Evolutionary conservation across 2,113 vertebrate genomes (phyloP).

Genomic region (Cyphomyrus plagiostoma): DNA sequence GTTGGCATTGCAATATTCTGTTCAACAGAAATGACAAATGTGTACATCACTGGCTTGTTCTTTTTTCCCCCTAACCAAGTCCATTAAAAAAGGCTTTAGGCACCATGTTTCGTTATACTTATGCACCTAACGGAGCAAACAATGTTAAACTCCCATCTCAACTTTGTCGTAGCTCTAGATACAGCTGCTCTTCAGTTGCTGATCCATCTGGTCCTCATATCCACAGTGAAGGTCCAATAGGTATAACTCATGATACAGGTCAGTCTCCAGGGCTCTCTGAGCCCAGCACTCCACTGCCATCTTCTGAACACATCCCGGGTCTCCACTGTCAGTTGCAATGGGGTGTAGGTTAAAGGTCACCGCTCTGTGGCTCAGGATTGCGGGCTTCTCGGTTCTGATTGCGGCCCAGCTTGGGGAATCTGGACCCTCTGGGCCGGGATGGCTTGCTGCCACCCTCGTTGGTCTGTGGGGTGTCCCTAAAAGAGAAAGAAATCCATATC

Average conservation of each 20-base stretch:
- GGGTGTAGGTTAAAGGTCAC: slow-evolving; percentile 75
- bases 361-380: slow-evolving; percentile 87
- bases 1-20: slow-evolving; percentile 41
- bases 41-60: slow-evolving; percentile 16
- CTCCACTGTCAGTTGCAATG: background rate
- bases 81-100: slow-evolving; percentile 53
- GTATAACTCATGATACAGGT: slow-evolving; percentile 10
- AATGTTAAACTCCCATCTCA: slow-evolving; percentile 27
- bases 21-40: slow-evolving; percentile 20
- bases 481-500: slow-evolving; percentile 26
- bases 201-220: slow-evolving; percentile 20
- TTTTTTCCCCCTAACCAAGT: slow-evolving; percentile 35
- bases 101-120: slow-evolving; percentile 49
- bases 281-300: background rate
- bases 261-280: background rate
- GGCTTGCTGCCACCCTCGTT: slow-evolving; percentile 69
- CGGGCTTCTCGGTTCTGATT: slow-evolving; percentile 69
- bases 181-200: slow-evolving; percentile 22
- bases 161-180: slow-evolving; percentile 24
- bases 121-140: slow-evolving; percentile 42
- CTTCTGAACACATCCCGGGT: slow-evolving; percentile 20
- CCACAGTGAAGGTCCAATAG: background rate
- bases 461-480: slow-evolving; percentile 71
- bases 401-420: slow-evolving; percentile 80
- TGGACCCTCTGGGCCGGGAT: slow-evolving; percentile 66